Conservation (phyloP, 1,140 invertebrate species). For the Littorina saxatilis region DNA sequence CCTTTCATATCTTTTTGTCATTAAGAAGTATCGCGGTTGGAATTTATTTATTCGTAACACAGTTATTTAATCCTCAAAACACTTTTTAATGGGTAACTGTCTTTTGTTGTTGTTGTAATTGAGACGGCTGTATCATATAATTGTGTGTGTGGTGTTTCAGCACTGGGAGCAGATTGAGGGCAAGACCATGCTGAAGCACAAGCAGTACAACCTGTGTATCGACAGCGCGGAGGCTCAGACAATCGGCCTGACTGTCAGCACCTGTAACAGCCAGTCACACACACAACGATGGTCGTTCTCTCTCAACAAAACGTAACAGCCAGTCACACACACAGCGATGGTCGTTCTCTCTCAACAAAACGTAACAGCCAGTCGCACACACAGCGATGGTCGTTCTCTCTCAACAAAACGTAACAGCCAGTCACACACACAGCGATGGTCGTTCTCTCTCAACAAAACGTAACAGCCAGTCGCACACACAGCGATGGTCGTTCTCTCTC, state of each 20-base stretch:
- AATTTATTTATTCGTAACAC: too few relatives aligned
- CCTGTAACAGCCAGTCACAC: conserved; percentile 82
- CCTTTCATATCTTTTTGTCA: too few relatives aligned
- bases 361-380: not conserved
- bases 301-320: conserved; percentile 33
- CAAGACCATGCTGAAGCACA: conserved; percentile 84
- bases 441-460: conserved; percentile 56
- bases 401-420: conserved; percentile 74
- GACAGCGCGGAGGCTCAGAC: conserved; percentile 83
- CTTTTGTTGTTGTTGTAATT: too few relatives aligned
- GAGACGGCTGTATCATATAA: too few relatives aligned
- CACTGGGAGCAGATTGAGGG: conserved; percentile 84
- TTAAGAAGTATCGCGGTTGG: too few relatives aligned
- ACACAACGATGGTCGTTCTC: conserved; percentile 82
- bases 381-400: too few relatives aligned
- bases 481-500: too few relatives aligned
- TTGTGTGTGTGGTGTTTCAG: too few relatives aligned
- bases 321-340: not conserved
- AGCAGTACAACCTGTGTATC: conserved; percentile 86
- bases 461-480: conserved; percentile 2
- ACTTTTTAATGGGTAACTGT: too few relatives aligned
- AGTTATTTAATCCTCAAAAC: too few relatives aligned
- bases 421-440: conserved; percentile 83
- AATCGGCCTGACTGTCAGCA: conserved; percentile 83
- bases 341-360: not conserved